Evolutionary conservation across 1,140 invertebrate species (phyloP).

Genomic region (Drosophila seguyi): DNA sequence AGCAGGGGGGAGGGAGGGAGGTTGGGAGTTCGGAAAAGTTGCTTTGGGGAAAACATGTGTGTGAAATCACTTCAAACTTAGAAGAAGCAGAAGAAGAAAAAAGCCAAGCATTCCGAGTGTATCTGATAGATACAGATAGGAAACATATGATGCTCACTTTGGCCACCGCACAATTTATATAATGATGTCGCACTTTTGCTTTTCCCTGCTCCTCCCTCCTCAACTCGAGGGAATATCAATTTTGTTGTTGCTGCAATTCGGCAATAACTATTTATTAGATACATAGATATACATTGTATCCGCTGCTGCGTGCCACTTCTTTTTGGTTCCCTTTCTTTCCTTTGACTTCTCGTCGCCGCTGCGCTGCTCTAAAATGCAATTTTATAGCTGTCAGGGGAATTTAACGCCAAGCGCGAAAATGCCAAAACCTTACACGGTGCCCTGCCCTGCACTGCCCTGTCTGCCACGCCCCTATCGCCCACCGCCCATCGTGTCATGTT

Average conservation of each 20-base stretch:
- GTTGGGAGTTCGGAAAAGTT: slow-evolving; percentile 15
- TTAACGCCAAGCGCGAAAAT: slow-evolving; percentile 83
- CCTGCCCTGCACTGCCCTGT: slow-evolving; percentile 7
- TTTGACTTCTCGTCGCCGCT: slow-evolving; percentile 32
- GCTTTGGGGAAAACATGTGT: slow-evolving; percentile 70
- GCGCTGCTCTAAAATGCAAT: slow-evolving; percentile 80
- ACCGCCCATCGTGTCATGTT: slow-evolving; percentile 58
- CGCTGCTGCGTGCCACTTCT: slow-evolving; percentile 33
- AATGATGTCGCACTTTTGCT: slow-evolving; percentile 82
- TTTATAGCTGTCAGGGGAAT: slow-evolving; percentile 83
- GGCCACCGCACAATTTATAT: slow-evolving; percentile 76
- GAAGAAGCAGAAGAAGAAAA: slow-evolving; percentile 2
- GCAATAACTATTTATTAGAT: slow-evolving; percentile 84
- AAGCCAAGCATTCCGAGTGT: slow-evolving; percentile 48
- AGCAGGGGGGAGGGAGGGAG: slow-evolving; percentile 4
- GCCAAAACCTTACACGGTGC: slow-evolving; percentile 60
- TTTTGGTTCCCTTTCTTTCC: slow-evolving; percentile 15
- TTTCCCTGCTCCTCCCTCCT: neutral
- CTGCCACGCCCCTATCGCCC: neutral
- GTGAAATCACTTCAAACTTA: slow-evolving; percentile 76
- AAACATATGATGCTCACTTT: slow-evolving; percentile 78
- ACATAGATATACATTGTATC: slow-evolving; percentile 74
- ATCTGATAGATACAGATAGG: slow-evolving; percentile 80
- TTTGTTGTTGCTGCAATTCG: slow-evolving; percentile 69
- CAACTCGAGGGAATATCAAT: slow-evolving; percentile 74